These are phyloP conservation scores for Protonemura montana DNA, from an alignment of 2,888 invertebrate species.

Conservation along the genomic window DNA sequence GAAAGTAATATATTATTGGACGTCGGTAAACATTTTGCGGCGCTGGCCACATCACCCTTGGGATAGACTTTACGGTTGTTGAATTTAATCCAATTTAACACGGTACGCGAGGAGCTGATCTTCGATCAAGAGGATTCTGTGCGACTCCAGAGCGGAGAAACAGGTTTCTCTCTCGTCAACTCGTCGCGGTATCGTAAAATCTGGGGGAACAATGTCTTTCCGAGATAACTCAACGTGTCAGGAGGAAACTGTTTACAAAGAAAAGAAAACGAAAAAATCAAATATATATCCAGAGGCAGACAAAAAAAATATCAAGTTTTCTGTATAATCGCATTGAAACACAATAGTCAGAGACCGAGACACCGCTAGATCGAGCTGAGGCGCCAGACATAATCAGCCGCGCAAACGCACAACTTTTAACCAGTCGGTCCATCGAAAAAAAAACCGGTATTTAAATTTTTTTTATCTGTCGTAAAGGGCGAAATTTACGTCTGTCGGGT, in stretches of 20 bases:
- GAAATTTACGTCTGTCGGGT: neutral
- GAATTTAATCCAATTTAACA: conserved; percentile 46
- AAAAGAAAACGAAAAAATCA: conserved; percentile 14
- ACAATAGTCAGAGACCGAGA: conserved; percentile 7
- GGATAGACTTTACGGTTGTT: conserved; percentile 25
- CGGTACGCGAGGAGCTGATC: conserved; percentile 39
- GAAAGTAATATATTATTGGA: conserved; percentile 25
- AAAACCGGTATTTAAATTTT: conserved; percentile 36
- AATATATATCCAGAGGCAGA: neutral
- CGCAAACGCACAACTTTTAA: neutral
- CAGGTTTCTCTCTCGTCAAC: conserved; percentile 1
- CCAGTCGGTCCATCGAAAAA: neutral
- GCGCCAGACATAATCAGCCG: conserved; percentile 37
- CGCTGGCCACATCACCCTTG: conserved; percentile 20
- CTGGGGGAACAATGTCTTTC: conserved; percentile 35
- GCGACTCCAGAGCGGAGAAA: neutral
- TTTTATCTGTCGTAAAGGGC: conserved; percentile 27
- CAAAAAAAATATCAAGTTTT: conserved; percentile 9
- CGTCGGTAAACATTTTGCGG: neutral
- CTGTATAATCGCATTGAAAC: conserved; percentile 33
- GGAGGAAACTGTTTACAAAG: conserved; percentile 31
- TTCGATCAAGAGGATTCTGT: conserved; percentile 39
- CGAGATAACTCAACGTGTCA: conserved; percentile 38
- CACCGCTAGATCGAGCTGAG: neutral
- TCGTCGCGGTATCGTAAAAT: conserved; percentile 39